phyloP scores from a whole-genome alignment of 2,113 vertebrate genomes.

The Mesitornis unicolor region DNA sequence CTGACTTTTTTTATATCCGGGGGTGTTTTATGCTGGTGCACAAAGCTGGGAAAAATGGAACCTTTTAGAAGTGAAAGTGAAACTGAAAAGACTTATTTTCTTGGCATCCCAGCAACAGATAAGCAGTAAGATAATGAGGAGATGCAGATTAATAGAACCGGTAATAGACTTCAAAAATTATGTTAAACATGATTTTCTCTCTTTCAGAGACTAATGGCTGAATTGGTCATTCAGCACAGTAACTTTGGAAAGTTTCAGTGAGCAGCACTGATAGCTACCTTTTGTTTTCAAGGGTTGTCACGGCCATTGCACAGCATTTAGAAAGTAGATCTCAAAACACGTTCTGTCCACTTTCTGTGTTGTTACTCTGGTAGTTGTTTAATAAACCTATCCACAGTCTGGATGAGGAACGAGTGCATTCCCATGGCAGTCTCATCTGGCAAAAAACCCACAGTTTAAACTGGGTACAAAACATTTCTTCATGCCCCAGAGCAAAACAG shows the following conservation, averaged over 20 bases:
- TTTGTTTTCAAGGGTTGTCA: not conserved
- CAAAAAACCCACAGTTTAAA: not conserved
- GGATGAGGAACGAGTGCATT: not conserved
- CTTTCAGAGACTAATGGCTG: not conserved
- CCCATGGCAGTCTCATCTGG: not conserved
- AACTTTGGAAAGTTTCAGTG: not conserved
- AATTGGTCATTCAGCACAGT: not conserved
- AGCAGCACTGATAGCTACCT: not conserved
- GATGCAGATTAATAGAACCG: not conserved
- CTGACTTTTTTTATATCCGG: not conserved
- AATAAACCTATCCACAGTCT: not conserved
- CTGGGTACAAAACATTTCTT: not conserved
- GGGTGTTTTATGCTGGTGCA: not conserved
- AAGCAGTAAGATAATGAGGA: not conserved
- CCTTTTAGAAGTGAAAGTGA: constrained; percentile 8
- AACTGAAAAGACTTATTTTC: not conserved
- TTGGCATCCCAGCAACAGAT: not conserved
- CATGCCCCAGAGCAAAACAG: not conserved
- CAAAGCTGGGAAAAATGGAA: not conserved
- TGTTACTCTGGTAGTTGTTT: not conserved
- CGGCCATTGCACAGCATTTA: not conserved
- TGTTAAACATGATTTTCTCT: not conserved
- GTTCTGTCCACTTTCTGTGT: not conserved
- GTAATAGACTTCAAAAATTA: not conserved
- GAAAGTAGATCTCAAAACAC: not conserved